These are phyloP conservation scores for Cylindroiulus punctatus DNA, from an alignment of 2,888 invertebrate genomes.

Conservation along the genomic window DNA sequence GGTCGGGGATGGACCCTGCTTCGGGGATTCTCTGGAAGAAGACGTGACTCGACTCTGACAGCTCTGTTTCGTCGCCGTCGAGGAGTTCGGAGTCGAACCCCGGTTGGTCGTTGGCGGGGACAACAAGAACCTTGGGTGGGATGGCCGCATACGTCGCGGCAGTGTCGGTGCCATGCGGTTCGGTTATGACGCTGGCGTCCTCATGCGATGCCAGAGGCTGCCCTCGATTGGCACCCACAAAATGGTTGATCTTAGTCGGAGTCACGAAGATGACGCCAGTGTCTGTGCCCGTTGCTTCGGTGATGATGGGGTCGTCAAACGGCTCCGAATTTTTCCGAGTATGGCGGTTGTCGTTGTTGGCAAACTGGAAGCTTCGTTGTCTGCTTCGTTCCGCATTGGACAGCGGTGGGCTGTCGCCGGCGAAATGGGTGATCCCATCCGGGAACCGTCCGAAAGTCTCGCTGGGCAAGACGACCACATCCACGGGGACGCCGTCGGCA, in stretches of 20 bases:
- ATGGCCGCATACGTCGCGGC: constrained; percentile 10
- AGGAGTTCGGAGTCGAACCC: constrained; percentile 4
- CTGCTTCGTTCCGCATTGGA: not conserved
- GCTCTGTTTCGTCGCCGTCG: constrained; percentile 55
- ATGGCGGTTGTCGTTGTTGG: not conserved
- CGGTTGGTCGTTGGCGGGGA: not conserved
- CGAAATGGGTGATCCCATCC: constrained; percentile 24
- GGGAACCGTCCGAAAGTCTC: constrained; percentile 2
- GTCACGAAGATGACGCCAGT: constrained; percentile 54
- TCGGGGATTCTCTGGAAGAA: constrained; percentile 55
- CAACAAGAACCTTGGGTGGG: constrained; percentile 48
- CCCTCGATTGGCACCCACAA: not conserved
- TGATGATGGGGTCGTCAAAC: constrained; percentile 53
- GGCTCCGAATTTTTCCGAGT: not conserved
- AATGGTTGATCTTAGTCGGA: constrained; percentile 35
- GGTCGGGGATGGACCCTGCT: not conserved
- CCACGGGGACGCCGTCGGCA: constrained; percentile 53
- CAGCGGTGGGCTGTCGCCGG: not conserved
- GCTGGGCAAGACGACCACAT: constrained; percentile 43
- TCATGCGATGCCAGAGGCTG: not conserved
- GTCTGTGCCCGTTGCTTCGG: constrained; percentile 49
- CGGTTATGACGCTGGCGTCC: constrained; percentile 21
- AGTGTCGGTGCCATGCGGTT: constrained; percentile 29
- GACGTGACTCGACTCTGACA: constrained; percentile 55
- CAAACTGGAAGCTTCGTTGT: not conserved